Conservation (phyloP, 2,113 vertebrate species). For the Nyctibius bracteatus region DNA sequence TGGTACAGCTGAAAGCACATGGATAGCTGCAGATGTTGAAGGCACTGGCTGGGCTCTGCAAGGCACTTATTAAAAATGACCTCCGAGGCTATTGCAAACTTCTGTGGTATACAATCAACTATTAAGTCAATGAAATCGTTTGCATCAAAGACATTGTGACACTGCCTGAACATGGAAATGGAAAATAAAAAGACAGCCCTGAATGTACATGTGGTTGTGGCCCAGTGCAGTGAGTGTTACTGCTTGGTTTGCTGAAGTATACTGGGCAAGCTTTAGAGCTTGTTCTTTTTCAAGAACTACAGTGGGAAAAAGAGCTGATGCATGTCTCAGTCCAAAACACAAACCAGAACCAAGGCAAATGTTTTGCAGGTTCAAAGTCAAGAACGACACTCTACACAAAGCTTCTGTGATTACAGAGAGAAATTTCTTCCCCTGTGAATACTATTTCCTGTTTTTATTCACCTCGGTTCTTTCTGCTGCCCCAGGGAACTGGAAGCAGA, state of each 20-base stretch:
- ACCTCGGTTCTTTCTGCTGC: background rate
- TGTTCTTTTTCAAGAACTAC: background rate
- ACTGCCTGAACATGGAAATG: background rate
- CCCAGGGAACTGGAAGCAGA: background rate
- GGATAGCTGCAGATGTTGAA: background rate
- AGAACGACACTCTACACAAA: background rate
- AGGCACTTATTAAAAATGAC: slow-evolving; percentile 8
- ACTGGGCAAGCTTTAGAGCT: background rate
- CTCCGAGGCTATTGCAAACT: background rate
- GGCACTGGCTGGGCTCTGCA: background rate
- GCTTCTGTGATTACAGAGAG: background rate
- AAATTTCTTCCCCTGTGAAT: background rate
- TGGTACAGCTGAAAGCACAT: background rate
- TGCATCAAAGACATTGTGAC: slow-evolving; percentile 29
- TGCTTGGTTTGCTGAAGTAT: background rate
- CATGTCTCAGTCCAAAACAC: background rate
- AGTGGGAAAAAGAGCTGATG: background rate
- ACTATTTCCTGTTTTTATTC: background rate
- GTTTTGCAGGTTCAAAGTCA: background rate
- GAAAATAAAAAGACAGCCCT: slow-evolving; percentile 15
- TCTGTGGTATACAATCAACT: background rate
- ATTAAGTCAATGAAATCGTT: slow-evolving; percentile 63
- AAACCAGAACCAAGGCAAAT: background rate
- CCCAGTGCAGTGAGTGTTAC: background rate
- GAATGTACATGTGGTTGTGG: background rate